Conservation (phyloP, 2,113 vertebrate species). For the Neolamprologus toae region DNA sequence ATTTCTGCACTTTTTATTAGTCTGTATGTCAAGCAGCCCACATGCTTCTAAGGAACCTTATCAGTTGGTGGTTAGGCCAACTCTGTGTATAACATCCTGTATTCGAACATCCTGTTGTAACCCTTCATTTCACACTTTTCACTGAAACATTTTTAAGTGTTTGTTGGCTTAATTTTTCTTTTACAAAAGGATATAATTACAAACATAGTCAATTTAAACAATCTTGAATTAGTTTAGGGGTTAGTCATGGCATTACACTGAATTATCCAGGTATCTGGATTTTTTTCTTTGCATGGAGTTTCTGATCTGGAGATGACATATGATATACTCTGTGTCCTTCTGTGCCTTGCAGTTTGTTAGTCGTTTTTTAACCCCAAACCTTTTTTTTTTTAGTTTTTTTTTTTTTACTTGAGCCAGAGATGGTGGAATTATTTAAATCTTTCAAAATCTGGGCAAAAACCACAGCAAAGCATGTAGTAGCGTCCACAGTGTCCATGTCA, state of each 20-base stretch:
- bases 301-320: neutral
- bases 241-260: neutral
- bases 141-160: neutral
- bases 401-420: too few species aligned
- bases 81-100: neutral
- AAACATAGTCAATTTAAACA: neutral
- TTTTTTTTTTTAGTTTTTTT: neutral
- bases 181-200: neutral
- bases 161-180: neutral
- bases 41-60: neutral
- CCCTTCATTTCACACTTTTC: neutral
- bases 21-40: neutral
- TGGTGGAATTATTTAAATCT: too few species aligned
- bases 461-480: too few species aligned
- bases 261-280: neutral
- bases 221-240: neutral
- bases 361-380: neutral
- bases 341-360: neutral
- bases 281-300: neutral
- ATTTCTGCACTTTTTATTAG: neutral
- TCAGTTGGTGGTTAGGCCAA: neutral
- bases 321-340: neutral
- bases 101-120: neutral
- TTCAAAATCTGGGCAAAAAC: too few species aligned
- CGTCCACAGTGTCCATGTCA: too few species aligned